Percentiles rank a stretch among this genome's conserved stretches.
Conservation (phyloP, 2,888 invertebrate species). For the Syrista parreyssii region DNA sequence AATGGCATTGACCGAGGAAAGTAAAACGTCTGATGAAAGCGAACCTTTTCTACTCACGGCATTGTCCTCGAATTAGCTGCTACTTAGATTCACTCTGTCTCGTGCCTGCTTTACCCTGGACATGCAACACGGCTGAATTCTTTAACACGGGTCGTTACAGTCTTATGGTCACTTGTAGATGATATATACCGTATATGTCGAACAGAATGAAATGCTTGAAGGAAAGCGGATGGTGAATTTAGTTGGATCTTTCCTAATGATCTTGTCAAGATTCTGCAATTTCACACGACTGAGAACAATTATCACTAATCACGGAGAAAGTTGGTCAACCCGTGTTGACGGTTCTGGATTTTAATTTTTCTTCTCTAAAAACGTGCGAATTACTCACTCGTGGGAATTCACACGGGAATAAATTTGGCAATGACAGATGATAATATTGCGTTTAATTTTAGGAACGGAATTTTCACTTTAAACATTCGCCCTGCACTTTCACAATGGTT, state of each 20-base stretch:
- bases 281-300: neutral
- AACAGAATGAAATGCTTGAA: neutral
- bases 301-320: neutral
- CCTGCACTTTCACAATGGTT: neutral
- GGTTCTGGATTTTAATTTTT: neutral
- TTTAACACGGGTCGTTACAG: neutral
- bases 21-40: slow-evolving; percentile 38
- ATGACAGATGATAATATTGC: neutral
- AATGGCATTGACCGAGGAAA: slow-evolving; percentile 52
- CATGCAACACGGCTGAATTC: neutral
- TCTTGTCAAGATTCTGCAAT: neutral
- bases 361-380: neutral
- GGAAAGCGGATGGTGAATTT: neutral
- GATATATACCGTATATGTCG: neutral
- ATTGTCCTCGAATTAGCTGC: neutral
- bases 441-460: too few relatives aligned
- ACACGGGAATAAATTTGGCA: neutral
- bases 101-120: neutral
- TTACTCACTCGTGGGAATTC: neutral
- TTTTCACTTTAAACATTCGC: too few relatives aligned
- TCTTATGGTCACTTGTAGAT: neutral
- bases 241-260: neutral
- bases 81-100: neutral
- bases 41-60: slow-evolving; percentile 21
- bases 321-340: neutral